Evolutionary conservation across 53 echinoderm and acorn worm species (phyloP), one percentile per base, ranked within the genome.

Genomic region (Zoroaster sp.): DNA sequence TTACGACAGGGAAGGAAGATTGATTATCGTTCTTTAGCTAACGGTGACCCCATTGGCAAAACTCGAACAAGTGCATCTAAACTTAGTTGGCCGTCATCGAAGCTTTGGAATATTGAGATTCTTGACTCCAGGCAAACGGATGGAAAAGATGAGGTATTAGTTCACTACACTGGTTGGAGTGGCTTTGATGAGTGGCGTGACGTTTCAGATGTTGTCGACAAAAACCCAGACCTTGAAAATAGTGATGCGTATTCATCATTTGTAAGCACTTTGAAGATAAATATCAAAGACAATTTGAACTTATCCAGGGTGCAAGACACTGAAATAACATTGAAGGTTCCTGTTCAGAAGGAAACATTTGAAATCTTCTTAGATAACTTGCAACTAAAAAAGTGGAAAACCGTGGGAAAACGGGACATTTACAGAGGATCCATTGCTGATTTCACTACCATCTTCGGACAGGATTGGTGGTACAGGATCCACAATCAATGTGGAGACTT

Each of bases 401-500:
- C 70, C 35, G 51, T 51, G 51, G 51, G 51, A 51, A 51, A n/a
- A 23, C 0, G 38, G 41, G 73, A 73, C 20, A 37, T 73, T 37
- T 73, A 73, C 40, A 37, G 36, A 39, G 36, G 37, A 31, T 20
- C 37, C 36, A 37, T 21, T 10, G 37, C 35, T 35, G 38, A 73
- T 20, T 35, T 73, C 20, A 34, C 35, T 34, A 37, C 73, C 21
- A 53, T 83, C 38, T 51, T 86, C 40, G 91, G 91, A 23, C 40
- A 38, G 40, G 79, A 77, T 38, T 90, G 89, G 79, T 90, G 55
- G 52, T 86, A 53, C 40, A 59, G 90, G n/a, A 71, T 93, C 17
- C 35, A 73, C 18, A 93, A 88, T 78, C 66, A 86, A 72, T 89
- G 90, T 36, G 87, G 93, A 52, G 90, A 93, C 39, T 89, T 83